Evolutionary conservation across 2,797 vertebrate genomes (phyloP), one percentile per base, ranked within the genome.

Genomic region (Acanthurus tractus): DNA sequence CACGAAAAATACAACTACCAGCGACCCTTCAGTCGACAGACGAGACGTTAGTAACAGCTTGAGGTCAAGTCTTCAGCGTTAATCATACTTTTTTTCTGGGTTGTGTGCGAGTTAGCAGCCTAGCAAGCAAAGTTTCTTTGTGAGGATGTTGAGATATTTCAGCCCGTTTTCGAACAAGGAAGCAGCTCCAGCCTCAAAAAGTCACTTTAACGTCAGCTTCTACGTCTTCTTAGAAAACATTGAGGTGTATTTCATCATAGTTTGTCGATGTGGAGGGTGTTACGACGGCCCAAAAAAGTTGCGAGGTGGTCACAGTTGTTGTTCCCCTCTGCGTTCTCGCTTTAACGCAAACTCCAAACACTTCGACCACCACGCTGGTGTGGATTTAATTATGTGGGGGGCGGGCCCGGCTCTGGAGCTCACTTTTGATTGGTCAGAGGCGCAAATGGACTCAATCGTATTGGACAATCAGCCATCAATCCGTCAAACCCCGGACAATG

Each of bases 61-160:
- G 38, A 44, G 57, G 13, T 14, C 7, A 65, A 20, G 54, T 81
- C 22, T 49, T 67, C 72, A 36, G 15, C 59, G 50, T 42, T 36
- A 63, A 29, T 46, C 76, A 78, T 79, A 81, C 74, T 88, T 87
- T 59, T 61, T 22, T 29, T 17, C 72, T 64, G 66, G 55, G 66
- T 88, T 81, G 80, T 79, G 81, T 80, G 79, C 84, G 81, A 83
- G 89, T 90, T 94, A 93, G 93, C 92, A 91, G 88, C 90, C 82
- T 91, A 93, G 91, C 93, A 85, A 76, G 80, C 78, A 90, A 92
- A 92, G 83, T 93, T 95, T 94, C 93, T 95, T 94, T 94, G 94
- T 95, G 93, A 92, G 81, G 93, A 91, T 91, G 89, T 78, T 85
- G 81, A 86, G 91, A 86, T 84, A 76, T 84, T 92, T 87, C 81